These are phyloP conservation scores for Onchidella celtica DNA, from an alignment of 2,888 invertebrate genomes.

Conservation along the genomic window DNA sequence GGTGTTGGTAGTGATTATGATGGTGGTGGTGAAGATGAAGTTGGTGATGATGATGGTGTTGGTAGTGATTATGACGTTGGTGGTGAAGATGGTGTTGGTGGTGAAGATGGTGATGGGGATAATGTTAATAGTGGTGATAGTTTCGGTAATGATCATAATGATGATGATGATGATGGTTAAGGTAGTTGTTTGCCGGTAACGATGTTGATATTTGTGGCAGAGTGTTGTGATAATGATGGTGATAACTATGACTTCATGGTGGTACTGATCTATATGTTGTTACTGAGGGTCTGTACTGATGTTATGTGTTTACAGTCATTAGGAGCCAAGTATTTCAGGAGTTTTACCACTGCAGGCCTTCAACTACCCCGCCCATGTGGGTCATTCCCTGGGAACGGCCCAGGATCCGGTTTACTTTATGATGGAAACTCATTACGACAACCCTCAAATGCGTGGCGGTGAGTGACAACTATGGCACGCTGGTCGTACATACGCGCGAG, in stretches of 20 bases:
- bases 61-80: too few relatives aligned
- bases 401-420: constrained; percentile 57
- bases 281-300: not conserved
- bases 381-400: constrained; percentile 57
- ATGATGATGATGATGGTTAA: not conserved
- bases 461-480: not conserved
- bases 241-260: too few relatives aligned
- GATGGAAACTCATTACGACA: constrained; percentile 62
- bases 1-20: too few relatives aligned
- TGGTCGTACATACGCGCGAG: too few relatives aligned
- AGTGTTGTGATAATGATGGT: not conserved
- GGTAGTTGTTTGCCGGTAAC: not conserved
- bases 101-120: too few relatives aligned
- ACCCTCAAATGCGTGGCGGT: constrained; percentile 47
- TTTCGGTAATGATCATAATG: not conserved
- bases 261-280: not conserved
- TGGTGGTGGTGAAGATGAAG: too few relatives aligned
- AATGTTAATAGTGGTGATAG: too few relatives aligned
- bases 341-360: constrained; percentile 49
- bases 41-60: too few relatives aligned
- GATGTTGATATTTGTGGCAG: not conserved
- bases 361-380: constrained; percentile 58
- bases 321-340: not conserved
- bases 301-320: not conserved
- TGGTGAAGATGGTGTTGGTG: too few relatives aligned